phyloP scores from a whole-genome alignment of 2,113 vertebrate genomes.

The Melanerpes formicivorus region DNA sequence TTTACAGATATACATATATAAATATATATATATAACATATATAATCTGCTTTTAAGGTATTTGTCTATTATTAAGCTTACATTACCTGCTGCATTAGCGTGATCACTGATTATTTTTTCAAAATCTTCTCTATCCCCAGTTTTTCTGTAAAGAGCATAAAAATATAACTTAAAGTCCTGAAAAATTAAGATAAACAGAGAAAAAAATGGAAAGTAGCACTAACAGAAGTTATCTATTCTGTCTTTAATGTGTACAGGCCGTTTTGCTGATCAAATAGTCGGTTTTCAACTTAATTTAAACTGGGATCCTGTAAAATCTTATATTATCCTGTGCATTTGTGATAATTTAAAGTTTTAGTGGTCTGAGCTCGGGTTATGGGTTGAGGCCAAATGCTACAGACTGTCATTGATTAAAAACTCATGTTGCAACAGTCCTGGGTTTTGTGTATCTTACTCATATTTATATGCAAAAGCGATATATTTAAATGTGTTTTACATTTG shows the following conservation, averaged over 20 bases:
- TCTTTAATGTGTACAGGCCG: background rate
- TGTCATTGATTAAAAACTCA: background rate
- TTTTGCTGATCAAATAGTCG: background rate
- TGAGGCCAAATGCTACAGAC: background rate
- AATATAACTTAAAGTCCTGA: slow-evolving; percentile 63
- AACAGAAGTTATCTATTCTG: background rate
- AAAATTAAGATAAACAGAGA: background rate
- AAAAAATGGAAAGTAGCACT: background rate
- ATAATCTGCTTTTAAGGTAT: background rate
- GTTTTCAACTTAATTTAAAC: background rate
- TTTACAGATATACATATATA: background rate
- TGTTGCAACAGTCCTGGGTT: background rate
- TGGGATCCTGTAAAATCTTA: background rate
- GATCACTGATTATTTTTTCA: slow-evolving; percentile 83
- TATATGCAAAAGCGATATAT: background rate
- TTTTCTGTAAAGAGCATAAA: slow-evolving; percentile 72
- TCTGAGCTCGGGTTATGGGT: background rate
- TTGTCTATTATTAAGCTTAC: background rate
- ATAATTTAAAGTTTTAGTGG: background rate
- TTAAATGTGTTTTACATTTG: background rate
- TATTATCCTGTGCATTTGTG: background rate
- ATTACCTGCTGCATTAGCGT: slow-evolving; percentile 88
- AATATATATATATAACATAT: background rate
- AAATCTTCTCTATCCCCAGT: slow-evolving; percentile 82
- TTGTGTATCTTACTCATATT: background rate